phyloP scores from a whole-genome alignment of 1,140 invertebrate genomes.

The fruit fly (Drosophila melanogaster) region Release_6_plus_ISO1_MT NT_037436.4:2397001-2397500 shows the following conservation, averaged over 20 bases:
- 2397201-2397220: conserved; percentile 62
- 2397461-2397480: neutral
- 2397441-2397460: conserved; percentile 2
- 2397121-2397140: conserved; percentile 47
- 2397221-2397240: conserved; percentile 31
- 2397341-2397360: neutral
- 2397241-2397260: conserved; percentile 31
- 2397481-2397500: conserved; percentile 5
- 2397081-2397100: conserved; percentile 41
- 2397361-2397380: neutral
- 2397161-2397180: conserved; percentile 25
- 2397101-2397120: conserved; percentile 65
- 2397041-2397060: conserved; percentile 21
- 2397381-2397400: neutral
- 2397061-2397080: conserved; percentile 55
- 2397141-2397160: conserved; percentile 24
- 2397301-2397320: conserved; percentile 10
- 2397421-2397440: conserved; percentile 1
- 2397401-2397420: neutral
- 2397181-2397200: conserved; percentile 18
- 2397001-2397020: conserved; percentile 53
- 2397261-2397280: conserved; percentile 33
- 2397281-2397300: neutral
- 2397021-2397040: conserved; percentile 38
- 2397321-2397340: neutral